phyloP scores from a whole-genome alignment of 2,113 vertebrate species.

The Macquaria ambigua region DNA sequence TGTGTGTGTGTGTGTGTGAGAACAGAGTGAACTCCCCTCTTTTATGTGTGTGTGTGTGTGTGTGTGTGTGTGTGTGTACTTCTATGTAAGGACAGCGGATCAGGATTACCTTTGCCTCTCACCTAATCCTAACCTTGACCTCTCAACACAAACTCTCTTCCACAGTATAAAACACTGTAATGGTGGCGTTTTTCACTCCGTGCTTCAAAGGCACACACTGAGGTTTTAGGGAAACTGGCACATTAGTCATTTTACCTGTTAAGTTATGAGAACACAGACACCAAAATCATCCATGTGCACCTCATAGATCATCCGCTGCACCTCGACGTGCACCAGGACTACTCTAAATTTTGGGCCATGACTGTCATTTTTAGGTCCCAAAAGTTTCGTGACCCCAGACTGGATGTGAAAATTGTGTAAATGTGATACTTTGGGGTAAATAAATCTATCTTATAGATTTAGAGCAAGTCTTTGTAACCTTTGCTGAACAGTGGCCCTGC shows the following conservation, averaged over 20 bases:
- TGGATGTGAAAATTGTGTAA: constrained; percentile 44
- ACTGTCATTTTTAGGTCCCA: constrained; percentile 40
- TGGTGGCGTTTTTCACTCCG: constrained; percentile 58
- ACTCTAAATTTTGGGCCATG: constrained; percentile 31
- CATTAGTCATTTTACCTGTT: constrained; percentile 50
- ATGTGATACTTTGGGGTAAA: constrained; percentile 36
- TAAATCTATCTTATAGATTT: constrained; percentile 50
- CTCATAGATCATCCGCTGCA: constrained; percentile 50
- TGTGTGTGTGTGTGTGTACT: constrained; percentile 22
- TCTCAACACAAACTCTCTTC: constrained; percentile 47
- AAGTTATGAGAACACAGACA: constrained; percentile 38
- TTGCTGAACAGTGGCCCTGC: no score
- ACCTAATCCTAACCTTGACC: constrained; percentile 68
- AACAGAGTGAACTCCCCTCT: constrained; percentile 10
- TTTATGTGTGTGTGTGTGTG: constrained; percentile 32
- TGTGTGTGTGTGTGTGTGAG: constrained; percentile 1
- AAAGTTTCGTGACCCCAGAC: constrained; percentile 34
- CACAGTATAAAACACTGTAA: constrained; percentile 71
- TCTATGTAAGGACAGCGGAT: constrained; percentile 43
- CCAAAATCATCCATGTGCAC: constrained; percentile 29
- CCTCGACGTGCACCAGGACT: not conserved
- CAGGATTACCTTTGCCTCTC: constrained; percentile 66
- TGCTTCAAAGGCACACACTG: constrained; percentile 56
- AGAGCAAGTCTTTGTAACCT: not conserved
- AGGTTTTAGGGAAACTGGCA: constrained; percentile 23